Conservation (phyloP, 1,140 invertebrate species). For the Pemphigus obesinymphae region DNA sequence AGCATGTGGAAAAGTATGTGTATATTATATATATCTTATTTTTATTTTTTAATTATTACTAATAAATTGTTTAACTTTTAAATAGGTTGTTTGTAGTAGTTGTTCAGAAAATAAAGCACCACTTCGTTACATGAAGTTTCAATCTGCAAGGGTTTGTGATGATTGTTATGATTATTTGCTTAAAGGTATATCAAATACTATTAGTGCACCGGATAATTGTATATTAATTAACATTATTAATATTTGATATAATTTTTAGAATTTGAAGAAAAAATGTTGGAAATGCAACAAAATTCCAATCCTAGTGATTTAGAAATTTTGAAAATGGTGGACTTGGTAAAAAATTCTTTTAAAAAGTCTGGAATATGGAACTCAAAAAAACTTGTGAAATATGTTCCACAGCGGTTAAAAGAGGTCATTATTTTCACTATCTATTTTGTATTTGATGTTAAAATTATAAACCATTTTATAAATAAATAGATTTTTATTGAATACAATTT, state of each 20-base stretch:
- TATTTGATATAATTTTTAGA: not conserved
- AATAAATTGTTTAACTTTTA: slow-evolving; percentile 39
- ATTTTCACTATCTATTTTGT: not conserved
- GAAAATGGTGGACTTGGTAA: slow-evolving; percentile 43
- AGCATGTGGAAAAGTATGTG: slow-evolving; percentile 64
- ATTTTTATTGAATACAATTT: no score
- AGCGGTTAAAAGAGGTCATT: slow-evolving; percentile 51
- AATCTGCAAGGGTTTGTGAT: slow-evolving; percentile 58
- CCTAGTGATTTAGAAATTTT: slow-evolving; percentile 34
- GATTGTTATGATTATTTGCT: slow-evolving; percentile 56
- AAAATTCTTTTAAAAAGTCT: slow-evolving; percentile 49
- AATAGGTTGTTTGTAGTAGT: slow-evolving; percentile 63
- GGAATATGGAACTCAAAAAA: slow-evolving; percentile 46
- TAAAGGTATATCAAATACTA: slow-evolving; percentile 46
- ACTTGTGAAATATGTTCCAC: slow-evolving; percentile 50
- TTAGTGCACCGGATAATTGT: not conserved
- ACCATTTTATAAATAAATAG: no score
- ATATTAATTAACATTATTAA: not conserved
- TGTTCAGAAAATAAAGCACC: slow-evolving; percentile 67
- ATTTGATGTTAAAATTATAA: not conserved
- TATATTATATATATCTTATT: not conserved
- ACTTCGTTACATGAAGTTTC: slow-evolving; percentile 61
- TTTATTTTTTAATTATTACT: slow-evolving; percentile 1
- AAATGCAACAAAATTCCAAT: not conserved
- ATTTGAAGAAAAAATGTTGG: slow-evolving; percentile 27